A percentile compares a stretch with the other conserved stretches of the same genome.
phyloP scores from a whole-genome alignment of 2,797 vertebrate genomes.

The Microcaecilia unicolor region DNA sequence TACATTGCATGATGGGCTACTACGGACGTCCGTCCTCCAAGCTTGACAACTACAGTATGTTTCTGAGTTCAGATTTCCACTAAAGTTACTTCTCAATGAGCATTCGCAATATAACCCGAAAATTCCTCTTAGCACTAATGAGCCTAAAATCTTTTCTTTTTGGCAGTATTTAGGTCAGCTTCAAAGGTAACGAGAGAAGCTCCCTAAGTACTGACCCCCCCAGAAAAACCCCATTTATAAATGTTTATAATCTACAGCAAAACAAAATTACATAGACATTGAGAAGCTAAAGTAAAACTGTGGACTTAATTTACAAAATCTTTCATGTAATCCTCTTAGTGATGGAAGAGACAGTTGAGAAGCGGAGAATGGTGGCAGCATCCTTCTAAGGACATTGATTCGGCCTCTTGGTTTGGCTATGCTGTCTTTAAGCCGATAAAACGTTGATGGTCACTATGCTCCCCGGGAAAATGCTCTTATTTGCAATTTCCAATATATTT shows the following conservation, averaged over 20 bases:
- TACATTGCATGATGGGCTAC: background rate
- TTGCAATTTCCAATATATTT: too few species aligned
- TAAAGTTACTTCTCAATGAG: conserved; percentile 15
- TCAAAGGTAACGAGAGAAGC: conserved; percentile 15
- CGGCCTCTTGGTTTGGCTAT: too few species aligned
- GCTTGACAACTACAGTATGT: conserved; percentile 13
- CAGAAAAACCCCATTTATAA: conserved; percentile 33
- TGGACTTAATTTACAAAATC: too few species aligned
- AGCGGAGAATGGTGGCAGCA: too few species aligned
- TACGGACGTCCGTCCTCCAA: conserved; percentile 12
- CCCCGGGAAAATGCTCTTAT: too few species aligned
- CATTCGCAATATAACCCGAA: conserved; percentile 25
- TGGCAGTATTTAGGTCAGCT: conserved; percentile 21
- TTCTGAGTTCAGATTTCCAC: conserved; percentile 10
- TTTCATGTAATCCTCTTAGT: too few species aligned
- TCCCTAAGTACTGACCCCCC: conserved; percentile 16
- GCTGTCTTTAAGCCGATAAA: too few species aligned
- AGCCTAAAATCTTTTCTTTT: conserved; percentile 32
- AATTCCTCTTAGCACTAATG: conserved; percentile 32
- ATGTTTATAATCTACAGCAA: conserved; percentile 33
- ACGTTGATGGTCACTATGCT: too few species aligned
- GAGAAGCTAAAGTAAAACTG: conserved; percentile 25
- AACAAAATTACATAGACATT: conserved; percentile 30
- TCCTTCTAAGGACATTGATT: too few species aligned
- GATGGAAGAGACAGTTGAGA: too few species aligned